Evolutionary conservation across 1,140 invertebrate genomes (phyloP), one percentile per base, ranked within the genome.

Genomic region (Saccostrea echinata): DNA sequence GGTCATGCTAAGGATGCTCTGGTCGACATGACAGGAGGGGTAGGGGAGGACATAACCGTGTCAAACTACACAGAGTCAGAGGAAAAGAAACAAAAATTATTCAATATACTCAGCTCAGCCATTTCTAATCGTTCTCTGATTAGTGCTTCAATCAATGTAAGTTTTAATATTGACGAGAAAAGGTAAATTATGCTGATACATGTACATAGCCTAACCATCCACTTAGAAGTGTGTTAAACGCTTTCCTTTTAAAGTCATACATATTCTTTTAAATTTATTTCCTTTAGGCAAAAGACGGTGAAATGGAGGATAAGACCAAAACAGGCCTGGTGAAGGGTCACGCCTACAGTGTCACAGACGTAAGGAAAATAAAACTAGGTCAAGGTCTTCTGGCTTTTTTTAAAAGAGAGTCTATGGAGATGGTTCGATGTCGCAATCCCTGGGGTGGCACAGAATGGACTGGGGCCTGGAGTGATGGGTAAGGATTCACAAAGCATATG

Each of bases 401-500:
- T 87, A 94, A 95, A 64, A 83, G 91, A 64, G 94, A 93, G 82
- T 92, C 91, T 68, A 92, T 94, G 64, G 84, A 91, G 24, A 93
- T 94, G 93, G 92, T 95, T 9, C 91, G 96, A 88, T 95, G 97
- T 88, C 91, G 96, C 91, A 97, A 97, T 89, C 96, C 97, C 13
- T 97, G 96, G 96, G 96, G 96, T 27, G 92, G 92, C 51, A 91
- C 91, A 1, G 98, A 99, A 95, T 99, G 99, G 99, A 99, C 98
- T 93, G 99, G 99, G 18, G 90, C 94, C 1, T 95, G 94, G 94
- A 94, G 94, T 89, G 94, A 95, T 88, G 92, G 92, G 94, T 94
- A 90, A 64, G 89, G 27, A 21, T 35, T 35, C 33, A 52, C 43
- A 27, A 53, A n/a, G n/a, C n/a, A n/a, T n/a, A n/a, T n/a, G n/a